Conservation (phyloP, 2,797 vertebrate genomes). For the Enteromius afrohamiltoni region DNA sequence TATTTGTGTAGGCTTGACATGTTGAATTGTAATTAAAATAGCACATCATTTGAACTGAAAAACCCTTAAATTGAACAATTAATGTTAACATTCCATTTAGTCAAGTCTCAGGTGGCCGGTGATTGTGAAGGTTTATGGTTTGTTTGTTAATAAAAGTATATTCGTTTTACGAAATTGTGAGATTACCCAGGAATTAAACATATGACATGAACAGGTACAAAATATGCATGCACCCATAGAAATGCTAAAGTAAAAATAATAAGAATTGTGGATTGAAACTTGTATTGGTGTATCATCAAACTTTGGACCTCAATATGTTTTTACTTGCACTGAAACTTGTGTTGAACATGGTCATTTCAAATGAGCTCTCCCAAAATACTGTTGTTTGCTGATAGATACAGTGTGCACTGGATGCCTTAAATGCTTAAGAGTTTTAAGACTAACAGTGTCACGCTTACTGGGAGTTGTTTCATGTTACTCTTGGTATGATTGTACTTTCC, state of each 20-base stretch:
- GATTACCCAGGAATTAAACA: conserved; percentile 5
- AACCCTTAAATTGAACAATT: background rate
- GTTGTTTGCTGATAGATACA: conserved; percentile 18
- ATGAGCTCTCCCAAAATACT: background rate
- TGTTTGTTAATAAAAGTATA: conserved; percentile 5
- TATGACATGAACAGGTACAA: background rate
- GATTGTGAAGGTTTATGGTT: background rate
- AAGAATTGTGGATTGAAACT: background rate
- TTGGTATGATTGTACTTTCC: conserved; percentile 5
- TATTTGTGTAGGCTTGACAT: background rate
- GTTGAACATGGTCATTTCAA: background rate
- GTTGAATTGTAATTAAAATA: background rate
- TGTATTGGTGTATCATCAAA: conserved; percentile 3
- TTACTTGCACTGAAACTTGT: background rate
- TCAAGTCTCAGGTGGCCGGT: background rate
- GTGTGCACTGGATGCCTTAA: conserved; percentile 2
- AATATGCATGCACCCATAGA: background rate
- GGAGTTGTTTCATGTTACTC: background rate
- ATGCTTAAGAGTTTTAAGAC: background rate
- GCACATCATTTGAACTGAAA: background rate
- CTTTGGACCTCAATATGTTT: conserved; percentile 4
- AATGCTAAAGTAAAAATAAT: background rate
- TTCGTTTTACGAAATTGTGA: background rate
- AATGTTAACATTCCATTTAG: conserved; percentile 7
- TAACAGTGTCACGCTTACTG: background rate